Percentiles rank a stretch among this genome's conserved stretches.
Conservation (phyloP, 2,797 vertebrate genomes). For the Lagorchestes hirsutus region DNA sequence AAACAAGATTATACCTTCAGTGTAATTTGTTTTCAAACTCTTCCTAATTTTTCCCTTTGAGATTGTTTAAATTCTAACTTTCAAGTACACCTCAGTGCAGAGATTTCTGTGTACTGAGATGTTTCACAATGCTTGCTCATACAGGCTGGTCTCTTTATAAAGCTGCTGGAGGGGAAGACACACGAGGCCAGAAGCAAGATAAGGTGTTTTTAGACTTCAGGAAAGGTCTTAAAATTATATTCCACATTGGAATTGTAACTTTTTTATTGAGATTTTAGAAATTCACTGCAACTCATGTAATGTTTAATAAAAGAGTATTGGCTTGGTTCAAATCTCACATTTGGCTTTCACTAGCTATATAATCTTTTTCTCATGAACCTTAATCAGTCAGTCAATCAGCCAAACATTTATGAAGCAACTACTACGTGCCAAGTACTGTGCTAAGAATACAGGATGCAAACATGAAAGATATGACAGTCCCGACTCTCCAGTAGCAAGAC, state of each 20-base stretch:
- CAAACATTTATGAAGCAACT: not conserved
- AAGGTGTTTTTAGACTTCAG: not conserved
- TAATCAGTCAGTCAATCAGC: too few species aligned
- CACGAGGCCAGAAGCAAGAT: too few species aligned
- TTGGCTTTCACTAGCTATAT: too few species aligned
- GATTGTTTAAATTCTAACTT: conserved; percentile 36
- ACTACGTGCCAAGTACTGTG: not conserved
- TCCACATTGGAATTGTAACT: too few species aligned
- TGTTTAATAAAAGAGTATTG: too few species aligned
- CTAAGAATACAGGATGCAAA: too few species aligned
- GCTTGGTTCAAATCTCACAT: too few species aligned
- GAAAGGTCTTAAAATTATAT: conserved; percentile 16
- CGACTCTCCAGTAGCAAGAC: not conserved
- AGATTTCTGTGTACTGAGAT: conserved; percentile 1
- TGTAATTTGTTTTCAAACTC: conserved; percentile 43
- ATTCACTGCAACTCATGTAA: too few species aligned
- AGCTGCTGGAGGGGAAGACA: not conserved
- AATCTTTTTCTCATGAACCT: too few species aligned
- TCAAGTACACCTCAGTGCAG: not conserved
- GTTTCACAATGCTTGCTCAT: conserved; percentile 1
- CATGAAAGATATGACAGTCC: not conserved
- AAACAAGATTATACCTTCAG: not conserved
- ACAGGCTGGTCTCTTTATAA: not conserved
- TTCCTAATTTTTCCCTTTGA: not conserved
- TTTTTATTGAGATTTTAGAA: too few species aligned